Conservation (phyloP, 2,888 invertebrate species). For the Osmoderma eremita region DNA sequence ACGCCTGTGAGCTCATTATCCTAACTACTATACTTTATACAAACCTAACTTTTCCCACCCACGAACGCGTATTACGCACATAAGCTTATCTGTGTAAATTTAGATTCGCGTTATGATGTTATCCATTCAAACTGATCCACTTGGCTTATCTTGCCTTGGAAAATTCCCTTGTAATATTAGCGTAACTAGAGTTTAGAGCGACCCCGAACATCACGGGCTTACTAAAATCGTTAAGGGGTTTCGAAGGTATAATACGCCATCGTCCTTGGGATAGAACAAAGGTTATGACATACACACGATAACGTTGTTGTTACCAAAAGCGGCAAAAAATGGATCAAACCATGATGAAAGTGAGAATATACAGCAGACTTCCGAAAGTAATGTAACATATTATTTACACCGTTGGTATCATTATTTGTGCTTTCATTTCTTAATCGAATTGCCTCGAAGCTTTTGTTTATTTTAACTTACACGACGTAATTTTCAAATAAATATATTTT, state of each 20-base stretch:
- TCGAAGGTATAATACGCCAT: constrained; percentile 31
- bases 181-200: constrained; percentile 49
- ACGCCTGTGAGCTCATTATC: no score
- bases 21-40: not conserved
- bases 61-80: constrained; percentile 7
- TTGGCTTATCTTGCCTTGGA: constrained; percentile 54
- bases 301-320: not conserved
- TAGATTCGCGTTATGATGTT: constrained; percentile 39
- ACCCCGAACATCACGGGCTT: constrained; percentile 44
- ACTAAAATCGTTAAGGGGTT: constrained; percentile 19
- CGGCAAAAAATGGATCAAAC: not conserved
- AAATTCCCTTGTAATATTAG: constrained; percentile 51
- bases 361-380: no score
- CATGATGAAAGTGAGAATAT: no score
- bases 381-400: no score
- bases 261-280: not conserved
- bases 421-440: no score
- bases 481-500: no score
- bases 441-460: no score
- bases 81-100: constrained; percentile 21
- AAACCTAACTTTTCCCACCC: not conserved
- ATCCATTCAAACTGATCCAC: constrained; percentile 53
- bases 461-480: no score
- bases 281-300: not conserved
- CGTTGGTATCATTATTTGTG: no score